Percentiles rank a stretch among this genome's conserved stretches.
Evolutionary conservation across 2,888 invertebrate species (phyloP).

Genomic region (Meghimatium bilineatum): DNA sequence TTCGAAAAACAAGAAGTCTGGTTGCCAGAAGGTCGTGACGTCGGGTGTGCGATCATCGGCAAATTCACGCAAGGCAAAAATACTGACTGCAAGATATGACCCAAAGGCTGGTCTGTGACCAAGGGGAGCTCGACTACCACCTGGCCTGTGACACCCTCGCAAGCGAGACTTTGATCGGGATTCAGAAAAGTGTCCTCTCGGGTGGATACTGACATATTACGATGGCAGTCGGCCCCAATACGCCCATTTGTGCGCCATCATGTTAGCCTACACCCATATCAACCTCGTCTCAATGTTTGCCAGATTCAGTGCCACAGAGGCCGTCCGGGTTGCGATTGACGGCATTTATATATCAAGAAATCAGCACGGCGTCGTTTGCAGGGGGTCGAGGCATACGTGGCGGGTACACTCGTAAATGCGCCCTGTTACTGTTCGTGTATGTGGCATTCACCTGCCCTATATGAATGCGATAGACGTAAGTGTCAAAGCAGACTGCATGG

Average conservation of each 20-base stretch:
- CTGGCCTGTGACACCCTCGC: neutral
- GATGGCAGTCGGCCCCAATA: slow-evolving; percentile 8
- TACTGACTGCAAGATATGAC: slow-evolving; percentile 5
- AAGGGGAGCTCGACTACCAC: slow-evolving; percentile 17
- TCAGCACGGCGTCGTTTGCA: neutral
- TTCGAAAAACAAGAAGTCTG: no score
- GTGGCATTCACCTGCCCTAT: no score
- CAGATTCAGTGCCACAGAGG: neutral
- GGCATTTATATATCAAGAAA: slow-evolving; percentile 9
- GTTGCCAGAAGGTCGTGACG: no score
- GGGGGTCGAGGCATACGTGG: slow-evolving; percentile 15
- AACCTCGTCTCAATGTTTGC: neutral
- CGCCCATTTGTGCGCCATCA: neutral
- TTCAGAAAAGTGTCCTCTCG: slow-evolving; percentile 3
- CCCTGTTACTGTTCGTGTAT: no score
- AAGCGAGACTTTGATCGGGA: slow-evolving; percentile 2
- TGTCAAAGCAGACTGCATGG: neutral
- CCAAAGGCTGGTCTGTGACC: slow-evolving; percentile 6
- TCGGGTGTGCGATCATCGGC: no score
- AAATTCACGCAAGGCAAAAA: neutral
- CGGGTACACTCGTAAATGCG: neutral
- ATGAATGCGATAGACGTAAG: no score
- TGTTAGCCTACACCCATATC: slow-evolving; percentile 15
- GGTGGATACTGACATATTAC: neutral
- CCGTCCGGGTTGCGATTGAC: neutral